These are phyloP conservation scores for Diloba caeruleocephala DNA, from an alignment of 2,888 invertebrate genomes.

Conservation along the genomic window DNA sequence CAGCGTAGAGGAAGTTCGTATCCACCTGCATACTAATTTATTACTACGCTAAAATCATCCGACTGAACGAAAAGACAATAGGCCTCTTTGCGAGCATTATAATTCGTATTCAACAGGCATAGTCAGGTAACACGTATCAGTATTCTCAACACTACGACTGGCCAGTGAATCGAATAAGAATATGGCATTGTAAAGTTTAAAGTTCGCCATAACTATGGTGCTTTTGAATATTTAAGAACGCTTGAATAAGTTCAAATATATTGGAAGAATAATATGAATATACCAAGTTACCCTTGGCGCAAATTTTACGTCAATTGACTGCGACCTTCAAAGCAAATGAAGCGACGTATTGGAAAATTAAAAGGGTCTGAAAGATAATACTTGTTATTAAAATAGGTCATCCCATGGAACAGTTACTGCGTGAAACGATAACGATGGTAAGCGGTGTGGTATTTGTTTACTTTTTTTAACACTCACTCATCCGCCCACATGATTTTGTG, in stretches of 20 bases:
- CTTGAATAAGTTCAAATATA: too few relatives aligned
- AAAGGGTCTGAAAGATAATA: conserved; percentile 67
- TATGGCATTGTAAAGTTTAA: conserved; percentile 75
- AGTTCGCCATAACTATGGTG: conserved; percentile 77
- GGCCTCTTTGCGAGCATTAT: conserved; percentile 40
- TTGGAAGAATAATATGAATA: conserved; percentile 56
- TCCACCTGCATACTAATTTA: conserved; percentile 80
- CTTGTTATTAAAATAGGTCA: conserved; percentile 63
- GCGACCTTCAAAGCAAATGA: conserved; percentile 63
- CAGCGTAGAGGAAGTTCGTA: conserved; percentile 72
- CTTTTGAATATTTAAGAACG: conserved; percentile 66
- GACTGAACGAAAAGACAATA: conserved; percentile 61
- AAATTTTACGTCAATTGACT: conserved; percentile 62
- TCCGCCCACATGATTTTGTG: conserved; percentile 68
- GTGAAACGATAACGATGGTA: conserved; percentile 41
- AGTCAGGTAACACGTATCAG: conserved; percentile 70
- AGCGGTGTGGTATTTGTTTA: conserved; percentile 67
- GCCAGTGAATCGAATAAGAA: conserved; percentile 74
- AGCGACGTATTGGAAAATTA: conserved; percentile 77
- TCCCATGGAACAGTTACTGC: conserved; percentile 39
- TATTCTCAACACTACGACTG: conserved; percentile 73
- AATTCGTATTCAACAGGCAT: conserved; percentile 50
- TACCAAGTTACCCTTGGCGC: conserved; percentile 53
- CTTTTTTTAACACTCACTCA: conserved; percentile 71
- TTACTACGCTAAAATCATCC: conserved; percentile 68